phyloP scores from a whole-genome alignment of 2,113 vertebrate species.

The Lepus europaeus region DNA sequence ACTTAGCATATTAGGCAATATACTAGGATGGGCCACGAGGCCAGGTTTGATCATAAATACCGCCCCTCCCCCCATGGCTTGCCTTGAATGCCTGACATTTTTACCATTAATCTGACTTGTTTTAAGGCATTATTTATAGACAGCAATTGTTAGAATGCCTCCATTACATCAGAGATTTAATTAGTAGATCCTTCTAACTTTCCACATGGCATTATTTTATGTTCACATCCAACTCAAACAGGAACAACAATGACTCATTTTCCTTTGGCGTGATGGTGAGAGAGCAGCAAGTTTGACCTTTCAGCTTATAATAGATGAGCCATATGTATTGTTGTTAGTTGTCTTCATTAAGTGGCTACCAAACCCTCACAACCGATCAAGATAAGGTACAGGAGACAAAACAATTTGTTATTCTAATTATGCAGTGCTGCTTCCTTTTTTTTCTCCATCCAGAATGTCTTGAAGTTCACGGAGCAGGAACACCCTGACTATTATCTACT shows the following conservation, averaged over 20 bases:
- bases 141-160: not conserved
- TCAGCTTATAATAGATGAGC: not conserved
- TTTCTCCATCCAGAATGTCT: constrained; percentile 89
- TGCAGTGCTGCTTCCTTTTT: constrained; percentile 74
- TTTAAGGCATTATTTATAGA: not conserved
- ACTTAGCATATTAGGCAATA: not conserved
- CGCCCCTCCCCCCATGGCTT: not conserved
- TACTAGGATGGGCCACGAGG: not conserved
- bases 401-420: constrained; percentile 46
- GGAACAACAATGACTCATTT: not conserved
- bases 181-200: constrained; percentile 5
- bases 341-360: constrained; percentile 36
- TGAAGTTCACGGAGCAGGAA: constrained; percentile 96
- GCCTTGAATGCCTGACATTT: not conserved
- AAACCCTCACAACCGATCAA: not conserved
- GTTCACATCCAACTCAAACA: constrained; percentile 39
- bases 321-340: not conserved
- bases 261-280: not conserved
- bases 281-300: constrained; percentile 27
- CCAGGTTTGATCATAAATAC: not conserved
- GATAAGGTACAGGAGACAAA: constrained; percentile 36
- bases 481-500: constrained; percentile 98
- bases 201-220: constrained; percentile 50
- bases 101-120: not conserved
- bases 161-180: constrained; percentile 8